Conservation (phyloP, 2,888 invertebrate species). For the Oscheius myriophilus region DNA sequence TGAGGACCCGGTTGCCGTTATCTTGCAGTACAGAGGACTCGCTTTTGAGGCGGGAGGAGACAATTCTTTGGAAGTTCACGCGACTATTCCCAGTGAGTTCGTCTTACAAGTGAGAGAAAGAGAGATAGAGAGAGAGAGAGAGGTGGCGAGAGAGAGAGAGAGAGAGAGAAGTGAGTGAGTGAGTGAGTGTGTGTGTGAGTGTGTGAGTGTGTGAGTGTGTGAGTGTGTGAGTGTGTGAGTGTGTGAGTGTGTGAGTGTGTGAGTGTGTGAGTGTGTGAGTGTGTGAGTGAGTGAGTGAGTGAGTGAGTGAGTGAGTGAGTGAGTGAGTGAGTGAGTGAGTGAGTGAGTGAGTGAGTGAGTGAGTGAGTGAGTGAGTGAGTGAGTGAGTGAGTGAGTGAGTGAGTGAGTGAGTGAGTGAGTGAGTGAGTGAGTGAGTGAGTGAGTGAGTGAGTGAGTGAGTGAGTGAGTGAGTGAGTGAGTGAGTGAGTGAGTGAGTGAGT, state of each 20-base stretch:
- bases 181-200: background rate
- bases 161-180: background rate
- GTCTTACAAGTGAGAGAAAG: background rate
- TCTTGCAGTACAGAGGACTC: slow-evolving; percentile 57
- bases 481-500: background rate
- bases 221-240: background rate
- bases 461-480: background rate
- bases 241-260: background rate
- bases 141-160: too few relatives aligned
- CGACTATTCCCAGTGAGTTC: slow-evolving; percentile 59
- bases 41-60: slow-evolving; percentile 61
- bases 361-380: background rate
- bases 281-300: background rate
- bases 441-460: background rate
- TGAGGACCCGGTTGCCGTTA: slow-evolving; percentile 47
- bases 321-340: background rate
- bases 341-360: background rate
- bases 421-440: background rate
- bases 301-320: background rate
- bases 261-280: background rate
- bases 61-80: slow-evolving; percentile 49
- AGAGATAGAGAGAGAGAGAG: background rate
- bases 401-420: background rate
- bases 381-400: background rate
- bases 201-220: background rate